These are phyloP conservation scores for Lanius ludovicianus DNA, from an alignment of 2,113 vertebrate genomes.

Conservation along the genomic window DNA sequence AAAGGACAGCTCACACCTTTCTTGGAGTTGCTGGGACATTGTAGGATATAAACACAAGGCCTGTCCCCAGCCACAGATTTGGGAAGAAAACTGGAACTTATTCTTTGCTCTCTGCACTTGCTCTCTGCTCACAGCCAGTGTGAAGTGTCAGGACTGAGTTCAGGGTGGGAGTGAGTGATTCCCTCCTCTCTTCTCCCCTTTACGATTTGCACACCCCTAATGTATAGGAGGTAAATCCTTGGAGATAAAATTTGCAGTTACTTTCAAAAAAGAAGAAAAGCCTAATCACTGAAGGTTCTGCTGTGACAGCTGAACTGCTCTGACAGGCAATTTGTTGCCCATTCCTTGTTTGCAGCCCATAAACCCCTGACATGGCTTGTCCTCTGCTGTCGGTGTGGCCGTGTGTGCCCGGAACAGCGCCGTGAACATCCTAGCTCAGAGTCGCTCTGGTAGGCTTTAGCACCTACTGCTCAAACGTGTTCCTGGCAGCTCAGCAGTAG, in stretches of 20 bases:
- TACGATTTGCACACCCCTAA: rapidly evolving
- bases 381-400: rapidly evolving
- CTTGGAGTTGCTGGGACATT: rapidly evolving
- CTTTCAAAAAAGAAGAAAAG: background rate
- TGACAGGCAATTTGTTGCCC: too few species aligned
- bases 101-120: background rate
- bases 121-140: background rate
- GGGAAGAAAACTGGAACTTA: background rate
- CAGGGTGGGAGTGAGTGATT: rapidly evolving
- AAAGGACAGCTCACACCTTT: background rate
- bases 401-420: background rate
- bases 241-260: background rate
- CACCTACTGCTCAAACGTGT: rapidly evolving
- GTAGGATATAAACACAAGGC: rapidly evolving
- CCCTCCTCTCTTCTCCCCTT: too few species aligned
- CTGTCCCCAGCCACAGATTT: background rate
- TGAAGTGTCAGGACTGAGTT: rapidly evolving
- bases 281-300: rapidly evolving
- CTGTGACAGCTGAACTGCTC: background rate
- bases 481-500: background rate
- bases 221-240: background rate
- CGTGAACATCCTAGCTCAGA: rapidly evolving
- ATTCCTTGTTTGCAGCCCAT: rapidly evolving
- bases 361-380: rapidly evolving
- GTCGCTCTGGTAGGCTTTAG: rapidly evolving